Conservation (phyloP, 2,888 invertebrate genomes). For the Antheraea yamamai region DNA sequence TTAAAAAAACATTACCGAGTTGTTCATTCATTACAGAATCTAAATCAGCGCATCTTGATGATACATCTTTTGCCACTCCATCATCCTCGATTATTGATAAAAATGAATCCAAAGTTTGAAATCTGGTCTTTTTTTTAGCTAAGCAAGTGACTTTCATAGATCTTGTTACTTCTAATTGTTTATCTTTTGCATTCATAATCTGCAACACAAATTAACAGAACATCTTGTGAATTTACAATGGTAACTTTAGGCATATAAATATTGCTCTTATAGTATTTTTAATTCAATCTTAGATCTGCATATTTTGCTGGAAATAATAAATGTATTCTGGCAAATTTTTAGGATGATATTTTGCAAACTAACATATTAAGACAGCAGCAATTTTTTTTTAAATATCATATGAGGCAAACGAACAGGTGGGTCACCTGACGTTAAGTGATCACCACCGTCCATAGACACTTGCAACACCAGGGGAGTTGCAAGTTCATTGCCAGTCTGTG, state of each 20-base stretch:
- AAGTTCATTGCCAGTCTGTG: no score
- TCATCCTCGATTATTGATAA: slow-evolving; percentile 78
- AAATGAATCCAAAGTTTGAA: slow-evolving; percentile 86
- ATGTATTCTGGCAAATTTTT: background rate
- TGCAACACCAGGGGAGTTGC: no score
- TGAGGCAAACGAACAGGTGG: no score
- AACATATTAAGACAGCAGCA: no score
- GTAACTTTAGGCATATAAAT: no score
- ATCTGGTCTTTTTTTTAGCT: slow-evolving; percentile 78
- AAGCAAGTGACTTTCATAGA: slow-evolving; percentile 85
- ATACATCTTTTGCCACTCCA: slow-evolving; percentile 80
- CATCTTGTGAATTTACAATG: background rate
- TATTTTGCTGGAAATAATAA: background rate
- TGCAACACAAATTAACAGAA: slow-evolving; percentile 28
- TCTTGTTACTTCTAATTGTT: slow-evolving; percentile 83
- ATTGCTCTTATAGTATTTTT: no score
- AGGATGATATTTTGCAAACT: no score
- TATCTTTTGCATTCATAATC: slow-evolving; percentile 84
- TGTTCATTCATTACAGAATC: slow-evolving; percentile 87
- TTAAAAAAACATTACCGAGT: slow-evolving; percentile 61
- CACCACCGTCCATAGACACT: no score
- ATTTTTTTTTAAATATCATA: no score
- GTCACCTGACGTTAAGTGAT: no score
- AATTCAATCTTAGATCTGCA: background rate
- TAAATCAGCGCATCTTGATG: slow-evolving; percentile 87